A percentile compares a stretch with the other conserved stretches of the same genome.
phyloP scores from a whole-genome alignment of 2,797 vertebrate genomes.

The Gambusia yucatana region DNA sequence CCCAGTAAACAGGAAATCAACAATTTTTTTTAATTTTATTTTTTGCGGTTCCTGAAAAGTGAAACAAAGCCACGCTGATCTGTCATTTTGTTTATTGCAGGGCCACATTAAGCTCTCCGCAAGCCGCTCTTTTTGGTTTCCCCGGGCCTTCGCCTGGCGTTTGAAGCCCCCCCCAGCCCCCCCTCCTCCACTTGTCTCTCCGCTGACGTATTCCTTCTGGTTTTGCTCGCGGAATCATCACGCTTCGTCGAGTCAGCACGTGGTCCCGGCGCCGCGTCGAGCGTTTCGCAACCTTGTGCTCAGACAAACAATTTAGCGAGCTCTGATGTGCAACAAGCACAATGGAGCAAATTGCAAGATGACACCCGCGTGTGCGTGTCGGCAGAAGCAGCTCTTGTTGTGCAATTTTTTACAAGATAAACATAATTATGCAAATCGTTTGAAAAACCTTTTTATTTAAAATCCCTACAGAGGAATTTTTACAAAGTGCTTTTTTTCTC shows the following conservation, averaged over 20 bases:
- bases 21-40: neutral
- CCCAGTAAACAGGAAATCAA: slow-evolving; percentile 69
- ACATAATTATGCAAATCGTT: slow-evolving; percentile 52
- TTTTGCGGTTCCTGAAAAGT: slow-evolving; percentile 50
- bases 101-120: slow-evolving; percentile 57
- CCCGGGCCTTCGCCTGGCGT: slow-evolving; percentile 37
- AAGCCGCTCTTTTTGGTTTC: slow-evolving; percentile 59
- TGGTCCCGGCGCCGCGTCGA: slow-evolving; percentile 27
- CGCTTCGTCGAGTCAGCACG: slow-evolving; percentile 35
- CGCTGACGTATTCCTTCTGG: slow-evolving; percentile 36
- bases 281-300: slow-evolving; percentile 40
- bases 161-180: neutral
- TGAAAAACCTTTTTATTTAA: slow-evolving; percentile 27
- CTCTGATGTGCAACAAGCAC: slow-evolving; percentile 43
- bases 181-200: slow-evolving; percentile 35
- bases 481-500: neutral
- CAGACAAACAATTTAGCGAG: slow-evolving; percentile 54
- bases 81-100: slow-evolving; percentile 72
- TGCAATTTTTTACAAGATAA: slow-evolving; percentile 35
- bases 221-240: slow-evolving; percentile 45
- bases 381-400: slow-evolving; percentile 41
- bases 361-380: neutral
- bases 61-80: slow-evolving; percentile 59
- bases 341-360: slow-evolving; percentile 35
- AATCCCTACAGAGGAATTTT: slow-evolving; percentile 16